Evolutionary conservation across 1,140 invertebrate genomes (phyloP), one percentile per base, ranked within the genome.

Genomic region (Meteorus sp.): DNA sequence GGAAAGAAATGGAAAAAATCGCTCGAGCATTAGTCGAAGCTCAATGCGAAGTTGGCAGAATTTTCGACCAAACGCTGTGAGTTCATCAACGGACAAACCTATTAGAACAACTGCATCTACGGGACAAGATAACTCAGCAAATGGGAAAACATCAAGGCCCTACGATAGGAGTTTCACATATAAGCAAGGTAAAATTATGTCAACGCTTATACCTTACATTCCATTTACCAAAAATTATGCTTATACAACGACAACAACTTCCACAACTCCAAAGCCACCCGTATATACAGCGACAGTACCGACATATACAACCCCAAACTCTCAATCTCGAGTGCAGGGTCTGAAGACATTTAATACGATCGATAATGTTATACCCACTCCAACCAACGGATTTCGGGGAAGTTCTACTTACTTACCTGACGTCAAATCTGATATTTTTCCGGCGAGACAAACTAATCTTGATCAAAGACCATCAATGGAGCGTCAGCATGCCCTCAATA

Each of bases 221-320:
- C 75, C 78, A 1, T 80, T 79, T 37, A 79, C 78, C 0, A 79
- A 70, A 23, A 79, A 75, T 48, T 80, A 79, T 45, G 70, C 62
- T 5, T 72, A 70, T n/a, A 61, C 69, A 0, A 56, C 62, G 1
- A 66, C 70, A 56, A 60, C 71, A 37, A 61, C 69, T 64, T 69
- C 69, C 15, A 71, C 67, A 4, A 66, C 70, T 3, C 11, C 57
- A 15, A 72, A 64, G 47, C 65, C 74, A 5, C 63, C 70, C 0
- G 65, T 61, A 20, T 74, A 74, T 19, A 70, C 68, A 1, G 61
- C 69, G 0, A 72, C 72, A 0, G 67, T 74, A 11, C 73, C 76
- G 1, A 68, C 68, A 2, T 60, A 64, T 25, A 63, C 37, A n/a
- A 55, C 67, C 4, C 54, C 61, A 8, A 8, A 41, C 4, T 29